Evolutionary conservation across 2,113 vertebrate species (phyloP).

Genomic region (Myxocyprinus asiaticus): DNA sequence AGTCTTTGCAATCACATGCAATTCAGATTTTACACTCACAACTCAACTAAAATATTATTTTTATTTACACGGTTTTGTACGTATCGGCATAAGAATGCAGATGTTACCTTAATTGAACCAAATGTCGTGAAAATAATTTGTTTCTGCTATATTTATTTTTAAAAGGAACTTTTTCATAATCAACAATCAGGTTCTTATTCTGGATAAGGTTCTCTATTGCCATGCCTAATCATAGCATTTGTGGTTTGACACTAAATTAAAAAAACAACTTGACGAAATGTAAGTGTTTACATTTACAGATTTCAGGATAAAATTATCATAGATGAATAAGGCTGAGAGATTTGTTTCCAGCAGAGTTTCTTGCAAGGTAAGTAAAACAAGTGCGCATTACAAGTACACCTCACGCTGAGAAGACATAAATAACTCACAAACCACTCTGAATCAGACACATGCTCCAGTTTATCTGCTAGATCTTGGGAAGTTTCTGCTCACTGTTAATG

Average conservation of each 20-base stretch:
- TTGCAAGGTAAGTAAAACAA: neutral
- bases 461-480: neutral
- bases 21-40: too few relatives aligned
- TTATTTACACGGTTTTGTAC: too few relatives aligned
- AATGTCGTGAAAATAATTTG: too few relatives aligned
- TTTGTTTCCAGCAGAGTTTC: slow-evolving; percentile 14
- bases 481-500: neutral
- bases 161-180: too few relatives aligned
- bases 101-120: too few relatives aligned
- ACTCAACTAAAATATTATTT: too few relatives aligned
- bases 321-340: neutral
- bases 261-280: slow-evolving; percentile 3
- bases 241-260: neutral
- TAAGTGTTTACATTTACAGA: neutral
- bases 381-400: slow-evolving; percentile 8
- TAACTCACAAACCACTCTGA: neutral
- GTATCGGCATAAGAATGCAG: too few relatives aligned
- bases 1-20: too few relatives aligned
- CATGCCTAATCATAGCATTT: neutral
- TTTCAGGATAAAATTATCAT: neutral
- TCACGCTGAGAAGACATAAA: slow-evolving; percentile 17
- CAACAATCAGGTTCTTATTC: neutral
- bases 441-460: slow-evolving; percentile 7
- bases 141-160: too few relatives aligned
- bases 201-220: neutral